Evolutionary conservation across 2,797 vertebrate species (phyloP), one percentile per base, ranked within the genome.

Genomic region (Gila robusta): DNA sequence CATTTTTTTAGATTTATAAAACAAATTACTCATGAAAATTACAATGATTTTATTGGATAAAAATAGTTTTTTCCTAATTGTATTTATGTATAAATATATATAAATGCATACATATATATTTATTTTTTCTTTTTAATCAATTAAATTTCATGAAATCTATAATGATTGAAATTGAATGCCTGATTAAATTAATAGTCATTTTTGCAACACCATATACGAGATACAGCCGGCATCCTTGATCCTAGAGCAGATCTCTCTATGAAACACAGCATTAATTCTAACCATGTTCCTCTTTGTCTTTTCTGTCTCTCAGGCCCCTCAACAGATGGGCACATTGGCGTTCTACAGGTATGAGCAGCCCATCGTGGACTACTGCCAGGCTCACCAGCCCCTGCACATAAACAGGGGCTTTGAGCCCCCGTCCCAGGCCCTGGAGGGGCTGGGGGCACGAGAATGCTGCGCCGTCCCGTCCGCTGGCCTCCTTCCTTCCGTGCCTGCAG

Each of bases 311-410:
- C 89, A 99, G 98, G 94, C 97, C 62, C 95, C 96, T 85, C 96
- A 95, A 93, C 97, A 97, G 90, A 95, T 97, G 96, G 97, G 97
- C 92, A 95, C 96, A 88, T 90, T 98, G 92, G 95, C 96, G 41
- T 96, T 97, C 90, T 98, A 97, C 94, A 96, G 96, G 94, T 98
- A 96, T 21, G 97, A 98, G 90, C 97, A 96, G 91, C 97, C 97
- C 0, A 92, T 97, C 88, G 94, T 97, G 32, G 95, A 98, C 88
- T 97, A 97, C 96, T 97, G 97, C 96, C 97, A 97, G 85, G 96
- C 97, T 87, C 97, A 97, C 92, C 97, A 97, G 94, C 96, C 96
- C 5, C 95, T 97, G 89, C 97, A 96, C 59, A 93, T 97, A 85
- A 94, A 95, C 91, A 93, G 96, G 94, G 95, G 95, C 74, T 96